Percentiles rank a stretch among this genome's conserved stretches.
phyloP scores from a whole-genome alignment of 2,888 invertebrate species.

The Apotomis capreana region DNA sequence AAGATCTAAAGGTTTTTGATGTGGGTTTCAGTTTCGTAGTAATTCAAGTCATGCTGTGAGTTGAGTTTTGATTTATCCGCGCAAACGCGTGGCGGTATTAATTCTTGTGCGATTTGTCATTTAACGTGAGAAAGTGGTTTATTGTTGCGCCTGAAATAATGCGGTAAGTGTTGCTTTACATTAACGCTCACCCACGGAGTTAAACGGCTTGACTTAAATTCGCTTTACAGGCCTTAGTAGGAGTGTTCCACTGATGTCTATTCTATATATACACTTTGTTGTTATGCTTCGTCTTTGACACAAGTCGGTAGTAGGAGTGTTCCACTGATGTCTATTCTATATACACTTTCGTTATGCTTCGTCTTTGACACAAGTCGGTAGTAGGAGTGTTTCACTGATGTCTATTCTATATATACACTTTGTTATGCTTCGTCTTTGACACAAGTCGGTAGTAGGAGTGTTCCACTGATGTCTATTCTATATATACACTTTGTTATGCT shows the following conservation, averaged over 20 bases:
- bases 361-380: no score
- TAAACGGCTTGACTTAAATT: conserved; percentile 54
- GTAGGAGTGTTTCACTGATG: no score
- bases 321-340: no score
- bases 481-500: no score
- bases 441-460: no score
- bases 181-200: conserved; percentile 28
- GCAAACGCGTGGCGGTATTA: conserved; percentile 69
- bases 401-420: no score
- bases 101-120: conserved; percentile 78
- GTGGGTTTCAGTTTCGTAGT: conserved; percentile 40
- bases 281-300: no score
- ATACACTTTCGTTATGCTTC: no score
- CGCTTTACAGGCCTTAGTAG: neutral
- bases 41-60: conserved; percentile 54
- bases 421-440: no score
- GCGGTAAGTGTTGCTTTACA: conserved; percentile 56
- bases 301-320: no score
- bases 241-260: neutral
- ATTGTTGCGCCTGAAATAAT: conserved; percentile 64
- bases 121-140: conserved; percentile 76
- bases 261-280: no score
- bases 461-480: no score
- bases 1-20: conserved; percentile 36
- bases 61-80: conserved; percentile 72